phyloP scores from a whole-genome alignment of 2,888 invertebrate genomes.

The Rosalia funebris region DNA sequence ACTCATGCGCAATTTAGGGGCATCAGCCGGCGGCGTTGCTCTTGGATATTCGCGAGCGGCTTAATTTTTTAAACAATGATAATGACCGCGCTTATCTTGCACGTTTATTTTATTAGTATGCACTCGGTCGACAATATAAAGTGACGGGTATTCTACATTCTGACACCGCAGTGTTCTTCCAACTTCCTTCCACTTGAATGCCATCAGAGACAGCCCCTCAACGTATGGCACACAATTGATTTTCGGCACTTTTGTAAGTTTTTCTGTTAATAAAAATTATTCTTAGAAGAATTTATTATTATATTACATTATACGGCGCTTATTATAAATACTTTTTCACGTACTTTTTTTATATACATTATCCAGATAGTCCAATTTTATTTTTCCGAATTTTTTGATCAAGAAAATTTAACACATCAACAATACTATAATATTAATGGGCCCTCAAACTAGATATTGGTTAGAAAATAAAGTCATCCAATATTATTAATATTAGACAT shows the following conservation, averaged over 20 bases:
- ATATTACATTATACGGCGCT: too few relatives aligned
- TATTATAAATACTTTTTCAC: too few relatives aligned
- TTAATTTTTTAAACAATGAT: constrained; percentile 12
- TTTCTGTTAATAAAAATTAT: too few relatives aligned
- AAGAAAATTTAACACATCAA: too few relatives aligned
- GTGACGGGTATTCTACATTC: constrained; percentile 16
- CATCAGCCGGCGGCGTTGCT: neutral
- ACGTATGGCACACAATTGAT: constrained; percentile 5
- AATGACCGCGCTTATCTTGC: constrained; percentile 5
- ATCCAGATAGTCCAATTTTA: too few relatives aligned
- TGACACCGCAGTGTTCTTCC: neutral
- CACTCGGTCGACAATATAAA: constrained; percentile 1
- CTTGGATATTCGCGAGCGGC: neutral
- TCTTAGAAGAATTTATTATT: too few relatives aligned
- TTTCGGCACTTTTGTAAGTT: constrained; percentile 13
- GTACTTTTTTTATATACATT: too few relatives aligned
- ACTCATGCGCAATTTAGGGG: constrained; percentile 20
- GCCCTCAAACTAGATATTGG: too few relatives aligned
- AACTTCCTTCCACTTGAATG: neutral
- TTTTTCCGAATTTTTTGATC: too few relatives aligned
- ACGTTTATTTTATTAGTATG: constrained; percentile 13
- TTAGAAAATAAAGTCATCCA: too few relatives aligned
- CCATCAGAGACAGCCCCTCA: neutral
- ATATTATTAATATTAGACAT: too few relatives aligned
- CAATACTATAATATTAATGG: too few relatives aligned